Evolutionary conservation across 2,113 vertebrate species (phyloP), one percentile per base, ranked within the genome.

Genomic region (Petroica traversi): DNA sequence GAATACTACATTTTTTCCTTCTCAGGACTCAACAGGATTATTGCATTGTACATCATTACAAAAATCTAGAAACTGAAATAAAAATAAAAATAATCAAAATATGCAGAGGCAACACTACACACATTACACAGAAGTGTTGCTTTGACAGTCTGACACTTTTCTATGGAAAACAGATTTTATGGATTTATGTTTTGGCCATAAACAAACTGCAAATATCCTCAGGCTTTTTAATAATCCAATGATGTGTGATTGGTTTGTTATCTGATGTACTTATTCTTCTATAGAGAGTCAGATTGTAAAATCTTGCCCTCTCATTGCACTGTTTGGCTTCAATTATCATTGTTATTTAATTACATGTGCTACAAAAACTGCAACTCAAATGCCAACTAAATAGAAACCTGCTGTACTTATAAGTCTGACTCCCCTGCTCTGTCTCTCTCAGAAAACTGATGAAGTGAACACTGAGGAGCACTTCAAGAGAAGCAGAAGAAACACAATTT

Each of bases 111-210:
- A 24, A n/a, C 25, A 52, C 24, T n/a, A 38, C 15, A 45, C 6
- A 24, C 20, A 58, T n/a, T 40, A 66, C 18, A 45, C 1, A 28
- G 0, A 2, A 77, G n/a, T 0, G 0, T 4, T 55, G 43, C 43
- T 81, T 81, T 57, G 31, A 45, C 20, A 78, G 19, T 24, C 43
- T 68, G 36, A 63, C 13, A 22, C 31, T 31, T 17, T 43, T 61
- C 31, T 25, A 0, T 6, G 9, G 29, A 93, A 87, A 85, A 5
- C n/a, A 67, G 24, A 33, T 61, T 67, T 45, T 0, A 3, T 51
- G 36, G 25, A 59, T 84, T 91, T 80, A 55, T 22, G 3, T 34
- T 89, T 75, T 63, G 23, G 18, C 43, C 41, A 82, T 28, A 89
- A 85, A 82, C 24, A 88, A 84, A 54, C 8, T 3, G 3, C 41